A percentile compares a stretch with the other conserved stretches of the same genome.
Evolutionary conservation across 2,888 invertebrate species (phyloP).

Genomic region (Pedicia rivosa): DNA sequence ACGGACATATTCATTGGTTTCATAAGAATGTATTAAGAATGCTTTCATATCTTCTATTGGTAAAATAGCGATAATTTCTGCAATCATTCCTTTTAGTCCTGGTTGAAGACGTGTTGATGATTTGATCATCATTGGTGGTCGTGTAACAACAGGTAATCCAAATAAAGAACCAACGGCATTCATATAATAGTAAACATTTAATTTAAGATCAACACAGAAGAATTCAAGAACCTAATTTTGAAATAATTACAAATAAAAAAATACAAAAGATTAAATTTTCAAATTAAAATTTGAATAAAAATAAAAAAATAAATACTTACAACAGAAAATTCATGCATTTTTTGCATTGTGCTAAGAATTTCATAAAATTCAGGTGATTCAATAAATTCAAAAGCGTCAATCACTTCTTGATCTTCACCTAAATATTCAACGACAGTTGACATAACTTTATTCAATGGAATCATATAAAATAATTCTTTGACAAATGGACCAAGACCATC

Average conservation of each 20-base stretch:
- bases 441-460: slow-evolving; percentile 6
- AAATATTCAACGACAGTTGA: slow-evolving; percentile 6
- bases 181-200: slow-evolving; percentile 10
- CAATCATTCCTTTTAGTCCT: slow-evolving; percentile 6
- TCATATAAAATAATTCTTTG: slow-evolving; percentile 2
- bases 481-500: slow-evolving; percentile 8
- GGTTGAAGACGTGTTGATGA: not conserved
- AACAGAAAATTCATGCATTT: not conserved
- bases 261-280: too few relatives aligned
- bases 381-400: slow-evolving; percentile 9
- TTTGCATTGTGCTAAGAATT: slow-evolving; percentile 3
- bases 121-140: not conserved
- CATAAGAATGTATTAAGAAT: slow-evolving; percentile 6
- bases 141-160: slow-evolving; percentile 7
- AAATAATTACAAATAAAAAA: too few relatives aligned
- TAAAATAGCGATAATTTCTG: slow-evolving; percentile 7
- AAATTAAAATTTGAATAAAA: too few relatives aligned
- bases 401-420: slow-evolving; percentile 8
- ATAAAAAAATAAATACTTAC: too few relatives aligned
- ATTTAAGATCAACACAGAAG: slow-evolving; percentile 8
- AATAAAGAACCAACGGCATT: slow-evolving; percentile 9
- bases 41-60: slow-evolving; percentile 7
- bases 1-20: slow-evolving; percentile 8
- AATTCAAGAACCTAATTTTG: slow-evolving; percentile 3
- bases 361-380: slow-evolving; percentile 7